Evolutionary conservation across 2,888 invertebrate genomes (phyloP), one percentile per base, ranked within the genome.

Genomic region (Agapetus fuscipes): DNA sequence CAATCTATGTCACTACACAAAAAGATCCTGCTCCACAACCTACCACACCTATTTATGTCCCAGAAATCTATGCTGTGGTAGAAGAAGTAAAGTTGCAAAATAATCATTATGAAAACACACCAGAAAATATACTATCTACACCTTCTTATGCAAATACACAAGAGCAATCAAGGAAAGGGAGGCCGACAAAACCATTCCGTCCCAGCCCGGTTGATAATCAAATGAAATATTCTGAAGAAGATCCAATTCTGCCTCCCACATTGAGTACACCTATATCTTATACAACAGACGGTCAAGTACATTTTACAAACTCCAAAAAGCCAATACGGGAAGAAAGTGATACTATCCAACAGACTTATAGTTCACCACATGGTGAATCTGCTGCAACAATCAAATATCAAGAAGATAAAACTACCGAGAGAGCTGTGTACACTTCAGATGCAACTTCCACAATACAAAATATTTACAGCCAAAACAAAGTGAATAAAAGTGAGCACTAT

Each of bases 151-250:
- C 49, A 46, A 30, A 30, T 28, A 20, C 37, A 39, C 16, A 26
- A 12, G 20, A 20, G 20, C 4, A 9, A 9, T 9, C 4, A 20
- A 39, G 59, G 59, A 10, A 62, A 27, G 26, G 35, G 11, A 38
- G 39, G 52, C 47, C 56, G 3, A 66, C 61, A 47, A 69, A 69
- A 17, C 48, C 44, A 10, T 54, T 49, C 52, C 37, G 38, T 56
- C 58, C 54, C 54, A 60, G 56, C 54, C 56, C 43, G 43, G 50
- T 45, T 56, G 60, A 60, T 49, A 54, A 54, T 1, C 46, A 49
- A 4, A 52, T 61, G 30, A 57, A 58, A 32, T 72, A 62, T 48
- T 71, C 71, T 0, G 68, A 71, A 46, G 60, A 62, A 14, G 71
- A 71, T 59, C 70, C 71, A 3, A 51, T 68, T 25, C 68, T 66